These are phyloP conservation scores for Slavum lentiscoides DNA, from an alignment of 2,888 invertebrate species.

Conservation along the genomic window DNA sequence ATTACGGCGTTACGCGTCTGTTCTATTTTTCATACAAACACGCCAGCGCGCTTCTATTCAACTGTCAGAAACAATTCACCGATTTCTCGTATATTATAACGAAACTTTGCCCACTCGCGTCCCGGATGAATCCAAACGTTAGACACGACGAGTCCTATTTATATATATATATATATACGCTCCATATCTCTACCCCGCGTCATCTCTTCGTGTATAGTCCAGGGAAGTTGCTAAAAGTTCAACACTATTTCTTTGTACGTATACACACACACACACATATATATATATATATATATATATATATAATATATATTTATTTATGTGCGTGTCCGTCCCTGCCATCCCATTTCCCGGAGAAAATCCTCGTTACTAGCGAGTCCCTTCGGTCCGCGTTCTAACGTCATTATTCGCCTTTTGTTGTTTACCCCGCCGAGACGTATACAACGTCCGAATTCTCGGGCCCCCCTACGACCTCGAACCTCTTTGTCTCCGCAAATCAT, in stretches of 20 bases:
- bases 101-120: conserved; percentile 35
- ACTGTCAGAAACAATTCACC: conserved; percentile 52
- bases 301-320: background rate
- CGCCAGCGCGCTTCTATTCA: conserved; percentile 12
- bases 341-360: background rate
- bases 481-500: no score
- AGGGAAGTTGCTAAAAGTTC: conserved; percentile 42
- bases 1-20: background rate
- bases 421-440: no score
- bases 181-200: background rate
- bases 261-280: background rate
- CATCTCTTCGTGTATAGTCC: background rate
- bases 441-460: no score
- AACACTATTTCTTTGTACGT: conserved; percentile 45
- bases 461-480: no score
- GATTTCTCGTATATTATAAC: conserved; percentile 33
- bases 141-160: background rate
- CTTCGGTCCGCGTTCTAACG: background rate
- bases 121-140: conserved; percentile 36
- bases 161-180: no score
- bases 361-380: background rate
- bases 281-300: background rate
- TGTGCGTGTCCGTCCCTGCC: background rate
- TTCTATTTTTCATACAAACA: background rate
- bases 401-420: background rate